Base-by-base conservation (phyloP, 2,888 invertebrate species). In the Drosophila eohydei region DNA sequence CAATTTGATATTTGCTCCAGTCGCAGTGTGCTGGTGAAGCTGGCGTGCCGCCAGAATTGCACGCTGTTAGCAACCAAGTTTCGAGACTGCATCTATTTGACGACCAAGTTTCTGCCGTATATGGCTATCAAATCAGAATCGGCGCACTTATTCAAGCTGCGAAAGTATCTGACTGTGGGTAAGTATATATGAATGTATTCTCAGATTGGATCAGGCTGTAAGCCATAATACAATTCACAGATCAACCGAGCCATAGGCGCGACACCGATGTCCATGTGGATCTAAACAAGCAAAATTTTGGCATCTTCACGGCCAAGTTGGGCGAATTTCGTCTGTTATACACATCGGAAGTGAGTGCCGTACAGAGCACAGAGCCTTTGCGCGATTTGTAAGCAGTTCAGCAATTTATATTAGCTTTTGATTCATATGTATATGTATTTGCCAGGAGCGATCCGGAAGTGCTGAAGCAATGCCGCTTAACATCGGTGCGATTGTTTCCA, bases 311-410 rank as follows among this genome's bases (percentile, higher is more conserved):
- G 0, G 78, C 78, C 8, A 56, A 40, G 7, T 2, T 78, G 26
- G 78, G 56, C 11, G 16, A 59, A 3, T 41, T 73, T n/a, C 46
- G 61, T 4, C n/a, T 78, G 21, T 8, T 78, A 0, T 75, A 78
- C 21, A 30, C 78, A 8, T 41, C 30, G 5, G 59, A 67, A 34
- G n/a, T 75, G 8, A 21, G 8, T n/a, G 67, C 67, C 2, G n/a
- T 73, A 8, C 12, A 40, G 0, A 75, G 60, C 12, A 28, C 16
- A 2, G 32, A 67, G 3, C 62, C 43, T 1, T 11, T 76, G 0
- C 68, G 68, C 1, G 52, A 74, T 38, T 48, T 76, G 75, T 78
- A 16, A 48, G 26, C 14, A 26, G 26, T 14, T 14, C 26, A 14
- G 2, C 5, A n/a, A n/a, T n/a, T n/a, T n/a, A n/a, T n/a, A n/a